Conservation (phyloP, 2,888 invertebrate species). For the Hyles lineata region DNA sequence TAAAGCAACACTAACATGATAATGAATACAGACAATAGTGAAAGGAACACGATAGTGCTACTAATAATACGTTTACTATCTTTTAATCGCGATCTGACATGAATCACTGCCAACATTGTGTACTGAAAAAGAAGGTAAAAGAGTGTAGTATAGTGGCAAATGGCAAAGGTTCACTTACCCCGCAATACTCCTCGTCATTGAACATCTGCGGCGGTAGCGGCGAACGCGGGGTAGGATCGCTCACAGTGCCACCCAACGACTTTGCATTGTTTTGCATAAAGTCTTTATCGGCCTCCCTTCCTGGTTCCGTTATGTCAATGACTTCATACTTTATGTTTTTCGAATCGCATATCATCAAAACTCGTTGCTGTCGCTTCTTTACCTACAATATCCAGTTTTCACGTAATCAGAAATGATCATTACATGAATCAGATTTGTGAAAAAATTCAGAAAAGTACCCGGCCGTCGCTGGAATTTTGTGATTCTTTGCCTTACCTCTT, state of each 20-base stretch:
- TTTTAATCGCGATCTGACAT: constrained; percentile 16
- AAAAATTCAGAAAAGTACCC: constrained; percentile 69
- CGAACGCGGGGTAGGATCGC: constrained; percentile 90
- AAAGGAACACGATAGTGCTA: not conserved
- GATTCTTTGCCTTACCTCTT: constrained; percentile 90
- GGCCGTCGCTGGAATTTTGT: constrained; percentile 71
- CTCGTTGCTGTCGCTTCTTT: constrained; percentile 97
- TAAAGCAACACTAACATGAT: not conserved
- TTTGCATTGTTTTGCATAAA: constrained; percentile 96
- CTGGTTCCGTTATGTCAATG: constrained; percentile 98
- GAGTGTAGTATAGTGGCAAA: not conserved
- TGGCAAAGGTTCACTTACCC: constrained; percentile 85
- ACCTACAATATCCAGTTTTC: constrained; percentile 87
- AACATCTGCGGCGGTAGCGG: constrained; percentile 97
- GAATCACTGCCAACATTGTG: constrained; percentile 12
- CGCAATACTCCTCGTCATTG: constrained; percentile 96
- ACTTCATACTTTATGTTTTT: constrained; percentile 94
- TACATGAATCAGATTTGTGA: constrained; percentile 71
- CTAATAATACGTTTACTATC: constrained; percentile 12
- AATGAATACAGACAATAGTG: not conserved
- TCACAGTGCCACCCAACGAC: constrained; percentile 89
- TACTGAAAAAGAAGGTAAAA: not conserved
- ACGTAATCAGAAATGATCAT: constrained; percentile 73
- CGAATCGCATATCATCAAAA: constrained; percentile 96
- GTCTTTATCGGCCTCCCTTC: constrained; percentile 93